Conservation (phyloP, 2,113 vertebrate species). For the Andinoacara biseriatus region DNA sequence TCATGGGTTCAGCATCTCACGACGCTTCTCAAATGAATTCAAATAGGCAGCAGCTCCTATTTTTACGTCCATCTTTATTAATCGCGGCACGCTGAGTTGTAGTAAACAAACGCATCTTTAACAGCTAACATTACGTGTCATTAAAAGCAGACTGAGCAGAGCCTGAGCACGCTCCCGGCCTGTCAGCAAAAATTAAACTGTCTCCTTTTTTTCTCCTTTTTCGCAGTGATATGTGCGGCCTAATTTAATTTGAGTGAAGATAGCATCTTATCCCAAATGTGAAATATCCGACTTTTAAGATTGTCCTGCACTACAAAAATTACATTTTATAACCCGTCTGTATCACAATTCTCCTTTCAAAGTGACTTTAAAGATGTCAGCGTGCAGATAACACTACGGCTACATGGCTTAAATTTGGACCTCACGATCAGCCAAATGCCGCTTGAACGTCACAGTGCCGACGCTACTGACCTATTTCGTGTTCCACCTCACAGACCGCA, state of each 20-base stretch:
- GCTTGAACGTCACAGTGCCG: constrained; percentile 26
- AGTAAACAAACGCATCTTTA: constrained; percentile 12
- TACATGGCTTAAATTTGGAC: constrained; percentile 55
- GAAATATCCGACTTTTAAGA: constrained; percentile 64
- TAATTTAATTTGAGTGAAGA: constrained; percentile 66
- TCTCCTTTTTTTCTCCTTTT: constrained; percentile 23
- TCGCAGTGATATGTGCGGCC: constrained; percentile 48
- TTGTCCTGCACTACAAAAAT: constrained; percentile 58
- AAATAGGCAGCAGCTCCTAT: constrained; percentile 5
- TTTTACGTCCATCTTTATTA: background rate
- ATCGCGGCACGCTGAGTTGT: background rate
- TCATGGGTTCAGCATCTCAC: constrained; percentile 31
- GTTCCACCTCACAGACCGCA: constrained; percentile 14
- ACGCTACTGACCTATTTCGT: constrained; percentile 47
- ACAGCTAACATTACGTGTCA: constrained; percentile 4
- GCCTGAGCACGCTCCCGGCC: constrained; percentile 11
- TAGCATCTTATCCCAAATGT: constrained; percentile 64
- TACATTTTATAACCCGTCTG: constrained; percentile 53
- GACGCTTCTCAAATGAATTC: constrained; percentile 25
- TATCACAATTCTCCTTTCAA: constrained; percentile 51
- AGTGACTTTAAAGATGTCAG: constrained; percentile 51
- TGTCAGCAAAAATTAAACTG: constrained; percentile 59
- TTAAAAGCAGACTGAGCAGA: constrained; percentile 37
- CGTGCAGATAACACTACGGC: constrained; percentile 46
- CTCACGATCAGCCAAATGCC: constrained; percentile 36